Evolutionary conservation across 1,140 invertebrate genomes (phyloP).

Genomic region (Asobara japonica): DNA sequence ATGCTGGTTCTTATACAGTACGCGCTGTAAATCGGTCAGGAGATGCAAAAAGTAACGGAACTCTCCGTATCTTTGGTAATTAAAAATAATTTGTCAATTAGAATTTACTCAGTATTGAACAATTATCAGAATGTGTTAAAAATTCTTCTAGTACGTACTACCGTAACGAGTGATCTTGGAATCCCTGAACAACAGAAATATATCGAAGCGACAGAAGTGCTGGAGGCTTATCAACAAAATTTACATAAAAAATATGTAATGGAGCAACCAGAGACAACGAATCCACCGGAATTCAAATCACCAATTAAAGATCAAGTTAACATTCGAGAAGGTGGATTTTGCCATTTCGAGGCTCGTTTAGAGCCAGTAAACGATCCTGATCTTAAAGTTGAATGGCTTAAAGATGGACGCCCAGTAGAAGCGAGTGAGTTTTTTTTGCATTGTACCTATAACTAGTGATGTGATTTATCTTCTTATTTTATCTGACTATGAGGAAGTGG

Average conservation of each 20-base stretch:
- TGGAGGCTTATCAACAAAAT: conserved; percentile 89
- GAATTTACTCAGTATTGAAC: conserved; percentile 29
- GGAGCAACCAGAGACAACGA: conserved; percentile 80
- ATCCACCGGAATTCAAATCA: conserved; percentile 90
- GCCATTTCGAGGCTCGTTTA: conserved; percentile 94
- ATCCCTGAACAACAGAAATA: conserved; percentile 93
- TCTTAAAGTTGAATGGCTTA: conserved; percentile 94
- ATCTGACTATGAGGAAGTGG: too few species aligned
- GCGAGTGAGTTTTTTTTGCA: conserved; percentile 71
- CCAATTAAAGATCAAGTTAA: conserved; percentile 90
- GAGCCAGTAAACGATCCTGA: conserved; percentile 93
- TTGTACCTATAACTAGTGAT: too few species aligned
- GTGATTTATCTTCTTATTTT: too few species aligned
- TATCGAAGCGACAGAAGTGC: conserved; percentile 90
- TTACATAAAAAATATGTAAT: conserved; percentile 79
- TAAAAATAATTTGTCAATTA: conserved; percentile 28
- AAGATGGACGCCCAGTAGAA: conserved; percentile 90
- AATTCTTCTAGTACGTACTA: conserved; percentile 72
- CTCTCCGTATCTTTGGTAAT: conserved; percentile 78
- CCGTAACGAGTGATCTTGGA: conserved; percentile 85
- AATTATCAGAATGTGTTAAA: neutral
- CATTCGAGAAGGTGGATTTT: conserved; percentile 91
- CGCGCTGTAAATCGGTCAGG: conserved; percentile 88
- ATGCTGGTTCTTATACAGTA: conserved; percentile 91
- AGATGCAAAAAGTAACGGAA: conserved; percentile 83